phyloP scores from a whole-genome alignment of 1,140 invertebrate species.

The Calliopsis andreniformis region DNA sequence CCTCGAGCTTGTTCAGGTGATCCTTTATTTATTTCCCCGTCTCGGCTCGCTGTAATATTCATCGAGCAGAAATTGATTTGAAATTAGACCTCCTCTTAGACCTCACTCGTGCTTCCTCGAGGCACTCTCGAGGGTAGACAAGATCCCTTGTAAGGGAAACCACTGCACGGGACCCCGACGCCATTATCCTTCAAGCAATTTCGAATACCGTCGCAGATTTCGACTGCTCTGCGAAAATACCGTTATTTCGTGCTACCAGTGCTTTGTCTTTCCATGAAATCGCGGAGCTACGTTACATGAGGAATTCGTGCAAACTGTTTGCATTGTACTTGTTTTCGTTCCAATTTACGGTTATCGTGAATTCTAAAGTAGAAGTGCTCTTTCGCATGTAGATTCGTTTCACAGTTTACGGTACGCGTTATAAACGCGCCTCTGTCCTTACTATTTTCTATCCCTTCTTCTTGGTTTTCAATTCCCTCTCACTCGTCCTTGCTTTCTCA shows the following conservation, averaged over 20 bases:
- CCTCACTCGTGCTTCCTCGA: slow-evolving; percentile 40
- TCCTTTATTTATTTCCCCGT: slow-evolving; percentile 77
- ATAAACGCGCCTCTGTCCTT: too few species aligned
- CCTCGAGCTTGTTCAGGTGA: slow-evolving; percentile 40
- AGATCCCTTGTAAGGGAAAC: slow-evolving; percentile 62
- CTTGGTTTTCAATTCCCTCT: too few species aligned
- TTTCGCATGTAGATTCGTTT: too few species aligned
- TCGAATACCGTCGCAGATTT: slow-evolving; percentile 13
- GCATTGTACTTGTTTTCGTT: too few species aligned
- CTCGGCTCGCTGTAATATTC: slow-evolving; percentile 75
- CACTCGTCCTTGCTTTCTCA: too few species aligned
- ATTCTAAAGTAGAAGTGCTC: too few species aligned
- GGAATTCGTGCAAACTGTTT: too few species aligned
- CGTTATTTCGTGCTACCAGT: not conserved
- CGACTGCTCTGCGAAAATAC: not conserved
- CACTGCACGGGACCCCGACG: slow-evolving; percentile 37
- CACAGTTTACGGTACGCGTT: too few species aligned
- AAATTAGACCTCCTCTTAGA: slow-evolving; percentile 71
- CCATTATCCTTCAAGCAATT: slow-evolving; percentile 11
- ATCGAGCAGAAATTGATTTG: slow-evolving; percentile 78
- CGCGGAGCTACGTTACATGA: too few species aligned
- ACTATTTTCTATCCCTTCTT: too few species aligned
- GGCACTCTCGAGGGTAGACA: slow-evolving; percentile 24
- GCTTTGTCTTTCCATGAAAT: not conserved
- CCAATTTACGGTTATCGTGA: too few species aligned